Evolutionary conservation across 2,113 vertebrate genomes (phyloP).

Genomic region (Merops nubicus): DNA sequence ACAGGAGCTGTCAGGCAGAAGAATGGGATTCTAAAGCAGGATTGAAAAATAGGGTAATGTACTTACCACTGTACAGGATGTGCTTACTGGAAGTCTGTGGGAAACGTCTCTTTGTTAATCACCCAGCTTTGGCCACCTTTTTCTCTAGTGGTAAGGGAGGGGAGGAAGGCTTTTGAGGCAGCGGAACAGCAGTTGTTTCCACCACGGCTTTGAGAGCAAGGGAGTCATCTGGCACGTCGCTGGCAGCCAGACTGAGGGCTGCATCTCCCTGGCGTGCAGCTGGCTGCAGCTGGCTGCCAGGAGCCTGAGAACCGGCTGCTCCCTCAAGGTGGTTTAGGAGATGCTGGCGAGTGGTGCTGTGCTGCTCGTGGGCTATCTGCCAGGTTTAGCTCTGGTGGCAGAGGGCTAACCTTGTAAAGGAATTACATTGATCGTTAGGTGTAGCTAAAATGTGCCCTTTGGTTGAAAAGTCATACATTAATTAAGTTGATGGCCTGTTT

Average conservation of each 20-base stretch:
- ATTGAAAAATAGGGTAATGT: background rate
- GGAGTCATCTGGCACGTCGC: background rate
- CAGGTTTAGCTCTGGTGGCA: background rate
- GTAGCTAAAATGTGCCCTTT: slow-evolving; percentile 9
- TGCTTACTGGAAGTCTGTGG: background rate
- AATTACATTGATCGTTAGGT: background rate
- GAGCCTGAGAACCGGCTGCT: slow-evolving; percentile 70
- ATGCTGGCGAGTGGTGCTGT: slow-evolving; percentile 20
- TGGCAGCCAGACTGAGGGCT: background rate
- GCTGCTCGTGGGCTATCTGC: background rate
- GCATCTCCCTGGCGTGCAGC: slow-evolving; percentile 46
- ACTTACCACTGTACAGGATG: background rate
- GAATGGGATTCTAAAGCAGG: background rate
- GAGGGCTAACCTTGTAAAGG: background rate
- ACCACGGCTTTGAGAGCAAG: background rate
- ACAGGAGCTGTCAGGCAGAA: background rate
- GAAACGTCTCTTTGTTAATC: background rate
- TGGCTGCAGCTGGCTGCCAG: slow-evolving; percentile 76
- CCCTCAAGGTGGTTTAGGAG: slow-evolving; percentile 57
- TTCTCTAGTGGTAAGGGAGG: background rate
- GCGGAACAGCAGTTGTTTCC: background rate
- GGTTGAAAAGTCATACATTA: slow-evolving; percentile 9
- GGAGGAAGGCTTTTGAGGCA: background rate
- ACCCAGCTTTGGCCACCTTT: background rate
- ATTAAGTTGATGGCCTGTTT: slow-evolving; percentile 25